phyloP scores from a whole-genome alignment of 2,888 invertebrate species.

The Phymatocera aterrima region DNA sequence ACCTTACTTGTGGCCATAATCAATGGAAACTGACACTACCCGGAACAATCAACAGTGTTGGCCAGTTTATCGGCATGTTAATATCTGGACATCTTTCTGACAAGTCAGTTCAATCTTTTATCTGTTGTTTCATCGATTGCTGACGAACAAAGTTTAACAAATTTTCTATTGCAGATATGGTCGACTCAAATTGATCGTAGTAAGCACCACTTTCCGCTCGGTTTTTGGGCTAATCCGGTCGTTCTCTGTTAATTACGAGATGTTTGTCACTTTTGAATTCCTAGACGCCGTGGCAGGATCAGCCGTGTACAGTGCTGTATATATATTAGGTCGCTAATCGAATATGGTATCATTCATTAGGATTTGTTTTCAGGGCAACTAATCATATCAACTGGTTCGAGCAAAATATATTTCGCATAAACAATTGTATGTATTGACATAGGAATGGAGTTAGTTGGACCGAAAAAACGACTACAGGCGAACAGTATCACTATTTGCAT shows the following conservation, averaged over 20 bases:
- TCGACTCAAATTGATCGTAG: slow-evolving; percentile 79
- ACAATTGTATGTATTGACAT: slow-evolving; percentile 50
- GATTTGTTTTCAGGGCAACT: not conserved
- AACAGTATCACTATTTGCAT: slow-evolving; percentile 84
- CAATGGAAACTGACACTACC: slow-evolving; percentile 84
- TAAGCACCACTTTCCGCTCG: slow-evolving; percentile 79
- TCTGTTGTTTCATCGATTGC: not conserved
- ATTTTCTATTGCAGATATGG: slow-evolving; percentile 76
- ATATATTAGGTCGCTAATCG: slow-evolving; percentile 80
- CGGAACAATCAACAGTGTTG: slow-evolving; percentile 85
- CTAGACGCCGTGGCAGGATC: slow-evolving; percentile 83
- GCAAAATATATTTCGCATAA: too few relatives aligned
- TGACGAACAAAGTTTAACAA: not conserved
- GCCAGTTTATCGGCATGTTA: slow-evolving; percentile 84
- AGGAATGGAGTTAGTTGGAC: slow-evolving; percentile 88
- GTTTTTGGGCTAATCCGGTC: slow-evolving; percentile 82
- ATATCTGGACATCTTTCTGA: slow-evolving; percentile 82
- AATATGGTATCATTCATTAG: not conserved
- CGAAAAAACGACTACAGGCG: slow-evolving; percentile 83
- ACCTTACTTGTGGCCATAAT: slow-evolving; percentile 79
- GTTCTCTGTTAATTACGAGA: slow-evolving; percentile 82
- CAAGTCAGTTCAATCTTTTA: slow-evolving; percentile 76
- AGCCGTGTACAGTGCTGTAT: slow-evolving; percentile 84
- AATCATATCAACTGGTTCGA: too few relatives aligned
- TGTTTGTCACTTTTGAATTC: slow-evolving; percentile 84